A percentile compares a stretch with the other conserved stretches of the same genome.
These are phyloP conservation scores for Pardalotus punctatus DNA, from an alignment of 2,113 vertebrate genomes.

Conservation along the genomic window DNA sequence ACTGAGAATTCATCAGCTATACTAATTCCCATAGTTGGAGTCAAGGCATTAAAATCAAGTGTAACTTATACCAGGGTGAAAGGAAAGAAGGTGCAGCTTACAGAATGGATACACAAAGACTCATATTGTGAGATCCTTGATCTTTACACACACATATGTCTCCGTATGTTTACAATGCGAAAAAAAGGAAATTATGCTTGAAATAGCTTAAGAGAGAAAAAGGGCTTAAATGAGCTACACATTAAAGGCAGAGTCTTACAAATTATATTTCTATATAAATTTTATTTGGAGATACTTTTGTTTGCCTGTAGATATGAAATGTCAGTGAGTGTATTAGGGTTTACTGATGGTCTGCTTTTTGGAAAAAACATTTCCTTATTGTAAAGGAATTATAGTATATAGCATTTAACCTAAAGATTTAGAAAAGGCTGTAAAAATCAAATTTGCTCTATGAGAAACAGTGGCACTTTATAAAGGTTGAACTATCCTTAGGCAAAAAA, in stretches of 20 bases:
- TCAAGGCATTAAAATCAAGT: background rate
- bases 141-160: fast-evolving
- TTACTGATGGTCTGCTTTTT: background rate
- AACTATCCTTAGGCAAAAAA: background rate
- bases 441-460: background rate
- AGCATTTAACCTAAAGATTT: background rate
- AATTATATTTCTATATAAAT: background rate
- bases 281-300: background rate
- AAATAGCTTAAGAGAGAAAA: background rate
- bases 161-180: background rate
- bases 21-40: background rate
- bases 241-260: background rate
- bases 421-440: background rate
- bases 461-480: background rate
- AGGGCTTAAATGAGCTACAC: background rate
- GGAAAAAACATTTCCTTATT: background rate
- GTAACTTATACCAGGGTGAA: background rate
- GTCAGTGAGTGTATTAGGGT: background rate
- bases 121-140: background rate
- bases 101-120: background rate
- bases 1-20: background rate
- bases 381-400: background rate
- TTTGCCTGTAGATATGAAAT: background rate
- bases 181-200: background rate
- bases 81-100: background rate